Evolutionary conservation across 2,797 vertebrate genomes (phyloP).

Genomic region (Hoplostethus atlanticus): DNA sequence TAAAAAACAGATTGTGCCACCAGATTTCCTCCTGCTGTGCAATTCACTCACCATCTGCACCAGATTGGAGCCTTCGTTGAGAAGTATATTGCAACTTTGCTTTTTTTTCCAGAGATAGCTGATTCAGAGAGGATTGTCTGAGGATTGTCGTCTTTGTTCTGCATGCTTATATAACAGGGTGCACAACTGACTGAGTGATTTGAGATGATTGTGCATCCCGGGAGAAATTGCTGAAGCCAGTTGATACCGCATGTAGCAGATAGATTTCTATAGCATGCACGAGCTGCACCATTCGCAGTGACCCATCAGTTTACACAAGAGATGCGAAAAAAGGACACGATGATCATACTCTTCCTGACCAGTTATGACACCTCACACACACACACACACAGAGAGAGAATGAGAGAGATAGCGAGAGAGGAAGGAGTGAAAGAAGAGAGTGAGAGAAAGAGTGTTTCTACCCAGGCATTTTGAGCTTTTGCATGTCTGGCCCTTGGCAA

Average conservation of each 20-base stretch:
- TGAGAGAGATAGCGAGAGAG: constrained; percentile 22
- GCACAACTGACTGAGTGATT: constrained; percentile 29
- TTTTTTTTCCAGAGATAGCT: constrained; percentile 16
- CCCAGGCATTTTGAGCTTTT: constrained; percentile 45
- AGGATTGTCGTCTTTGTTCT: constrained; percentile 26
- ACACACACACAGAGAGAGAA: constrained; percentile 21
- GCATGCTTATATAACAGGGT: constrained; percentile 31
- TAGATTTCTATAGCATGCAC: constrained; percentile 3
- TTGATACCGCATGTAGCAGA: constrained; percentile 11
- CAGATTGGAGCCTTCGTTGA: constrained; percentile 17
- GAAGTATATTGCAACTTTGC: constrained; percentile 7
- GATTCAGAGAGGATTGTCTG: constrained; percentile 14
- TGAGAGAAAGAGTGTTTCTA: constrained; percentile 41
- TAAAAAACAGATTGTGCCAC: constrained; percentile 25
- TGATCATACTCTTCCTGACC: constrained; percentile 41
- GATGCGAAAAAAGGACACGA: neutral
- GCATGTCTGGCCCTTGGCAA: constrained; percentile 59
- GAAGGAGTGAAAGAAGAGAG: constrained; percentile 4
- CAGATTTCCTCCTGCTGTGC: neutral
- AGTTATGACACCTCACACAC: constrained; percentile 17
- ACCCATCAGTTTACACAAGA: constrained; percentile 12
- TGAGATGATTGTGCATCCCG: constrained; percentile 33
- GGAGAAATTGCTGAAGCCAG: constrained; percentile 38
- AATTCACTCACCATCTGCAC: constrained; percentile 11
- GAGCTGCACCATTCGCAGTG: constrained; percentile 10